Evolutionary conservation across 2,113 vertebrate species (phyloP), one percentile per base, ranked within the genome.

Genomic region (Petrocephalus microphthalmus): DNA sequence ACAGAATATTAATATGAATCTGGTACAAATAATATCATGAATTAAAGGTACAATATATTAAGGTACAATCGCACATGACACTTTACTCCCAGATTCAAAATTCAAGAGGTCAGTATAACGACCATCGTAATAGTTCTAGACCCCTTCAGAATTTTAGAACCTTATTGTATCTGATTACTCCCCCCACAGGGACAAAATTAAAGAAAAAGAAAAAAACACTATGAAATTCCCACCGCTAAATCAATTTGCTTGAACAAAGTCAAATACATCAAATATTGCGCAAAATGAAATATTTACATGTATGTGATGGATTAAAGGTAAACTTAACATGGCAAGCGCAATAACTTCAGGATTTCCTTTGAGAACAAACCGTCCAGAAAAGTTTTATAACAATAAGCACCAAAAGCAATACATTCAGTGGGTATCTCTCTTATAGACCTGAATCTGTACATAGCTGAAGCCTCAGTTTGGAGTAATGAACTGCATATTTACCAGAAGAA

Each of bases 301-400:
- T n/a, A 51, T 84, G 42, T 11, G 22, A 85, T 85, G 84, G 17
- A 54, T 20, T 52, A 33, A 33, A 85, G 67, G 57, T 25, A 49
- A 78, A 74, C 17, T 71, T 74, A 57, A 51, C 57, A 51, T 84
- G 29, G 29, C 29, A 84, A 84, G 82, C n/a, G 11, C 47, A 84
- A 84, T 64, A 22, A 60, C 33, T 29, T 37, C 51, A 37, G 51
- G 51, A 60, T 60, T 42, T 57, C 33, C 19, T 71, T 3, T 81
- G 57, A 88, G 89, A 49, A 49, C 60, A 89, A 86, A 92, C 89
- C 87, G 74, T 90, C 81, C 71, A 89, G 53, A 89, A 84, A 88
- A 85, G 89, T 92, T 90, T 87, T 89, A 90, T 87, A 89, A 89
- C 90, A 91, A 86, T 87, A 89, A 95, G 93, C 94, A 94, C 94